Evolutionary conservation across 2,113 vertebrate genomes (phyloP).

Genomic region (Pycnonotus jocosus): DNA sequence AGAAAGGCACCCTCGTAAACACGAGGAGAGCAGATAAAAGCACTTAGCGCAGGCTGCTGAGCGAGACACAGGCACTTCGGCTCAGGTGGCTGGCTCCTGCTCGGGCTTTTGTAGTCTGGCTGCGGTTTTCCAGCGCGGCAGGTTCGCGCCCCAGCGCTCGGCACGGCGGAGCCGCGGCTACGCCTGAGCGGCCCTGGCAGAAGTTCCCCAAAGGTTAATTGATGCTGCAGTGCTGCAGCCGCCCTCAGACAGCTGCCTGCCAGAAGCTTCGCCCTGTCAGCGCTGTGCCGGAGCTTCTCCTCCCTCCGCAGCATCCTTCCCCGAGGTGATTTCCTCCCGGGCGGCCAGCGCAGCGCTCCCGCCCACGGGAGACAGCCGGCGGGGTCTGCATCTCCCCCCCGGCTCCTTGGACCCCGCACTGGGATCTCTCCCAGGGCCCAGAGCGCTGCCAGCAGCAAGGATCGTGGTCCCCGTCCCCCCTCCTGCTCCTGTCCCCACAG

Average conservation of each 20-base stretch:
- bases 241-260: slow-evolving; percentile 45
- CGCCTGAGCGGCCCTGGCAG: slow-evolving; percentile 20
- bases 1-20: slow-evolving; percentile 43
- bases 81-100: slow-evolving; percentile 27
- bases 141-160: not conserved
- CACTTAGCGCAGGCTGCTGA: not conserved
- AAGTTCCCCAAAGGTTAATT: slow-evolving; percentile 57
- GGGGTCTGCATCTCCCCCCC: not conserved
- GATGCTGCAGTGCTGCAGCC: slow-evolving; percentile 60
- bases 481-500: not conserved
- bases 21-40: slow-evolving; percentile 45
- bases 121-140: not conserved
- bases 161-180: not conserved
- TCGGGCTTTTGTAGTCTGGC: not conserved
- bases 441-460: not conserved
- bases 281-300: not conserved
- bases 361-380: not conserved
- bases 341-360: not conserved
- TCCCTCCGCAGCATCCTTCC: not conserved
- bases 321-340: not conserved
- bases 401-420: not conserved
- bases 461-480: accelerated
- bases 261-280: slow-evolving; percentile 17
- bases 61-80: not conserved
- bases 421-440: not conserved